Evolutionary conservation across 2,888 invertebrate species (phyloP), one percentile per base, ranked within the genome.

Genomic region (Ctenicera cuprea): DNA sequence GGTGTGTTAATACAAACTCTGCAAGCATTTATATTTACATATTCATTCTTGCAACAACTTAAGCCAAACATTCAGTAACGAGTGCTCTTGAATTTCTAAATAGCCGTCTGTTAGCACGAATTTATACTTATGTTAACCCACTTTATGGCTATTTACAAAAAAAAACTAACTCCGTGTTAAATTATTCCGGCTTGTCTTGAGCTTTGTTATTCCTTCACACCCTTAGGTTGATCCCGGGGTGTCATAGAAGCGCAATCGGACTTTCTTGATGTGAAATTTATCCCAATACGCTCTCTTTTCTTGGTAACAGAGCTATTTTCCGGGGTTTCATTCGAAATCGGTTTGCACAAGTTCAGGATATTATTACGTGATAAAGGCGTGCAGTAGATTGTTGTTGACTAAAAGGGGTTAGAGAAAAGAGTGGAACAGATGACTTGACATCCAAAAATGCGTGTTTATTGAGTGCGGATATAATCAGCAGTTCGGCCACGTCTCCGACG

Each of bases 371-470:
- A n/a, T n/a, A n/a, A n/a, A n/a, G n/a, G n/a, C n/a, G n/a, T n/a
- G n/a, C 26, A 18, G 16, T 64, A 50, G 50, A 50, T 45, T 62
- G 62, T 64, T 64, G 38, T 64, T 64, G 64, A 50, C 50, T 66
- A 66, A 57, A 64, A 65, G 52, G 65, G 50, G 48, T 43, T 71
- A 54, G 43, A 3, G 30, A 14, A 61, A 61, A 70, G 59, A 63
- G 69, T 65, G 71, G 63, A 76, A 72, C 62, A 71, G 63, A 76
- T 71, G 75, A 77, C 65, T 75, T 78, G 80, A 80, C 81, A 76
- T 80, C 74, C 74, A 73, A 75, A 76, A 77, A 78, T 75, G 78
- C 76, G 77, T 79, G 76, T 80, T 78, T 80, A 79, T 80, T 80
- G 77, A 76, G 77, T 74, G 74, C 68, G 69, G 74, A 78, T 71